phyloP scores from a whole-genome alignment of 2,888 invertebrate genomes.

The Ryuthela nishihirai region DNA sequence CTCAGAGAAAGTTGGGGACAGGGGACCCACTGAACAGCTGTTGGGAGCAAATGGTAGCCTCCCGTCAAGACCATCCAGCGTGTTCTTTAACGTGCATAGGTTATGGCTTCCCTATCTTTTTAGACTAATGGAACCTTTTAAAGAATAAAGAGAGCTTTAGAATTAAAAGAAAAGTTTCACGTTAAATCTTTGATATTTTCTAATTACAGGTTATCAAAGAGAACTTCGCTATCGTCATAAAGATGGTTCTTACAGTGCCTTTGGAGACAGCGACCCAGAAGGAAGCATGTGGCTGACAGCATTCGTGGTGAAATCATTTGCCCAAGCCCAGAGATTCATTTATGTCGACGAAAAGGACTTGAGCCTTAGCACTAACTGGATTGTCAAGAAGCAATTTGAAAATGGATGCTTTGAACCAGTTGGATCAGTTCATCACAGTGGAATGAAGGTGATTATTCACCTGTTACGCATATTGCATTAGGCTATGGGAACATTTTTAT shows the following conservation, averaged over 20 bases:
- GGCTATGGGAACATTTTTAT: not conserved
- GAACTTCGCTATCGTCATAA: conserved; percentile 77
- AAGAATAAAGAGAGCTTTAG: too few relatives aligned
- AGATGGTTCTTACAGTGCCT: conserved; percentile 88
- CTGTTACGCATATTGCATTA: too few relatives aligned
- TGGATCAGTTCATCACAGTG: conserved; percentile 64
- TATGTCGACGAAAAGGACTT: conserved; percentile 66
- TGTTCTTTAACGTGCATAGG: too few relatives aligned
- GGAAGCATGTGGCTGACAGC: conserved; percentile 85
- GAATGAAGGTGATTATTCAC: conserved; percentile 53
- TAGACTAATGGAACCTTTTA: too few relatives aligned
- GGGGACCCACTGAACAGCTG: too few relatives aligned
- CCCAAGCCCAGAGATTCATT: conserved; percentile 66
- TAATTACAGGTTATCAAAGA: conserved; percentile 72
- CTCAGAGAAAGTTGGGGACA: too few relatives aligned
- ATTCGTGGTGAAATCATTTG: conserved; percentile 74
- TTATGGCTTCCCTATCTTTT: too few relatives aligned
- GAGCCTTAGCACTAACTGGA: conserved; percentile 68
- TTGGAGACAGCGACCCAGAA: conserved; percentile 64
- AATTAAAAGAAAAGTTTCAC: too few relatives aligned
- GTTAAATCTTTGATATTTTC: too few relatives aligned
- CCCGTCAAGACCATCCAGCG: too few relatives aligned
- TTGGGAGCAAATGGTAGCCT: too few relatives aligned
- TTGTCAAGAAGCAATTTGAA: conserved; percentile 64
- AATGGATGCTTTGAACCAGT: conserved; percentile 74